Evolutionary conservation across 2,888 invertebrate genomes (phyloP).

Genomic region (Metalampra italica): DNA sequence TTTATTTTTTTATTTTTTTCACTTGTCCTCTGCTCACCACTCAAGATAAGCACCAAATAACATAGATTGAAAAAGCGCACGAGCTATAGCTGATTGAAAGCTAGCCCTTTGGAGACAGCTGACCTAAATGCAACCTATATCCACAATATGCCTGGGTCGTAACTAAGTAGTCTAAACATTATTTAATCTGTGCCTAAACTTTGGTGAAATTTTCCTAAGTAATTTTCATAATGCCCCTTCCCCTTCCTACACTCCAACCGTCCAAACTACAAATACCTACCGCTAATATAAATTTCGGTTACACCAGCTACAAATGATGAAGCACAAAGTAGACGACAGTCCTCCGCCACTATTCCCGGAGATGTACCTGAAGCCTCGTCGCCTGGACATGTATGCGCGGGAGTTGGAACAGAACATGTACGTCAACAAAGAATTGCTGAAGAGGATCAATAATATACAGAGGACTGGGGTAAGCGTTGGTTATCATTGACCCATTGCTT

Average conservation of each 20-base stretch:
- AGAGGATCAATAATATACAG: conserved; percentile 78
- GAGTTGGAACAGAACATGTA: conserved; percentile 64
- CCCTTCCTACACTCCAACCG: too few relatives aligned
- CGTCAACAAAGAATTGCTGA: conserved; percentile 78
- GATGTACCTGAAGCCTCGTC: conserved; percentile 70
- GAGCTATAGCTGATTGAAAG: too few relatives aligned
- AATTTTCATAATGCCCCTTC: too few relatives aligned
- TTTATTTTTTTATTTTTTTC: not conserved
- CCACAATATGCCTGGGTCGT: too few relatives aligned
- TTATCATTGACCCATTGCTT: not conserved
- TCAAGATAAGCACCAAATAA: too few relatives aligned
- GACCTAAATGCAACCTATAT: too few relatives aligned
- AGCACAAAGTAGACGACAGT: conserved; percentile 65
- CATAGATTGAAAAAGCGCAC: too few relatives aligned
- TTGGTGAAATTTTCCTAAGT: too few relatives aligned
- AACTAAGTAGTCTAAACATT: too few relatives aligned
- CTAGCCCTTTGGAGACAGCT: too few relatives aligned
- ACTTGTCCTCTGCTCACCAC: not conserved
- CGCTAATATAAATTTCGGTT: not conserved
- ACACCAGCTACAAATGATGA: conserved; percentile 51
- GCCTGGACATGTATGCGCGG: conserved; percentile 67
- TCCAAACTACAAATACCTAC: too few relatives aligned
- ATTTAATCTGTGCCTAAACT: too few relatives aligned
- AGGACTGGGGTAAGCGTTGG: conserved; percentile 71
- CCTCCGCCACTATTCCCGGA: conserved; percentile 75